Evolutionary conservation across 2,888 invertebrate species (phyloP).

Genomic region (Danaus chrysippus): DNA sequence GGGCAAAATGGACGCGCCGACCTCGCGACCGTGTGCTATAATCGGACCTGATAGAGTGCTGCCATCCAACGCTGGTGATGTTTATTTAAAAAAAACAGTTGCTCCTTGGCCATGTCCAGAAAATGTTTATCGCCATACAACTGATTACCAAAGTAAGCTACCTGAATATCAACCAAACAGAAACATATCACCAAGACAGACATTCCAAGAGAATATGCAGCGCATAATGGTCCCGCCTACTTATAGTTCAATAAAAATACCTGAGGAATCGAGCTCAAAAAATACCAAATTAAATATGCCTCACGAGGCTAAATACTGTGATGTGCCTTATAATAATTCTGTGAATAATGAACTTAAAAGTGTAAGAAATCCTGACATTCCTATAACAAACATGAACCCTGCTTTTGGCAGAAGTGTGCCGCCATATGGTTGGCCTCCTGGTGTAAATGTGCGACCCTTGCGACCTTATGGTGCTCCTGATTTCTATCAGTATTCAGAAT

Average conservation of each 20-base stretch:
- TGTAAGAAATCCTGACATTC: constrained; percentile 56
- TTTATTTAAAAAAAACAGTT: constrained; percentile 55
- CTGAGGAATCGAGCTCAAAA: constrained; percentile 57
- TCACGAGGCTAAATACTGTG: constrained; percentile 66
- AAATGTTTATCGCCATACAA: constrained; percentile 53
- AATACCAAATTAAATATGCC: constrained; percentile 57
- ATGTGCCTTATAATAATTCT: constrained; percentile 71
- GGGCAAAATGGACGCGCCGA: constrained; percentile 62
- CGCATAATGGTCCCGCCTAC: constrained; percentile 70
- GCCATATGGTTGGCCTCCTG: constrained; percentile 53
- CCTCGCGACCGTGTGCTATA: constrained; percentile 70
- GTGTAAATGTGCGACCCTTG: constrained; percentile 51
- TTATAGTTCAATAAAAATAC: constrained; percentile 55
- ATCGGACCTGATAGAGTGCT: constrained; percentile 72
- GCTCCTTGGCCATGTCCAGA: constrained; percentile 61
- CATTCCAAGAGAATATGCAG: constrained; percentile 77
- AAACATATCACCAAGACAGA: constrained; percentile 77
- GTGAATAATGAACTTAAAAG: constrained; percentile 62
- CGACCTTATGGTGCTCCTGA: constrained; percentile 60
- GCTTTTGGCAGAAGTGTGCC: constrained; percentile 46
- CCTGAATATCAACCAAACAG: constrained; percentile 57
- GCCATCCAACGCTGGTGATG: constrained; percentile 51
- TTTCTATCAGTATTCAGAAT: constrained; percentile 63
- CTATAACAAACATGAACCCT: constrained; percentile 55
- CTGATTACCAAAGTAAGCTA: constrained; percentile 62